Evolutionary conservation across 2,888 invertebrate species (phyloP), one percentile per base, ranked within the genome.

Genomic region (Brachyopa scutellaris): DNA sequence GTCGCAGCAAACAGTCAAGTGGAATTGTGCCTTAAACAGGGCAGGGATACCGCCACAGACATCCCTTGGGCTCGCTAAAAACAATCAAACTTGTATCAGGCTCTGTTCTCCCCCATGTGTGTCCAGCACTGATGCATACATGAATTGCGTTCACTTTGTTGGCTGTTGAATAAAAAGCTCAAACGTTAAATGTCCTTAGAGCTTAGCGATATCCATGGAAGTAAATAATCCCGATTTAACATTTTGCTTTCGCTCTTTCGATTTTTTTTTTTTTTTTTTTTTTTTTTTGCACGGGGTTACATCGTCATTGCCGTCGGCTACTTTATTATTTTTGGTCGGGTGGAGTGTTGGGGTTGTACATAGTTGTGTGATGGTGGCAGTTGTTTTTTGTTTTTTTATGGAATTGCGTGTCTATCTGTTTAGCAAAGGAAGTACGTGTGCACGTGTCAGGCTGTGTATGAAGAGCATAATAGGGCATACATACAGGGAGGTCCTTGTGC

Each of bases 141-240:
- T 59, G 67, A 33, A 64, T 64, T 70, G 64, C 53, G 74, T 80
- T 66, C 53, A 66, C 64, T 72, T 62, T 80, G 62, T 67, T 76
- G 70, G 70, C 66, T 76, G 70, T 77, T 82, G 70, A 83, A 78
- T 78, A 83, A 83, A 83, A 83, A 83, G 83, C 83, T 83, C 83
- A 83, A 83, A 83, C 72, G 70, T 73, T 78, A 83, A 83, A 78
- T 83, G 62, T 78, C 78, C 83, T 78, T 51, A 78, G 73, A 83
- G 78, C 78, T 83, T 83, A 83, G 78, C 57, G 55, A 66, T 67
- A 64, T 83, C 55, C 76, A 61, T 66, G 66, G 49, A 66, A 77
- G 82, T 77, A 77, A 82, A 77, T 82, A 77, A 77, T 82, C 82
- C 82, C 77, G 82, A 82, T 77, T 82, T 77, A 72, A 82, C 77